Conservation (phyloP, 2,797 vertebrate genomes). For the Miichthys miiuy region DNA sequence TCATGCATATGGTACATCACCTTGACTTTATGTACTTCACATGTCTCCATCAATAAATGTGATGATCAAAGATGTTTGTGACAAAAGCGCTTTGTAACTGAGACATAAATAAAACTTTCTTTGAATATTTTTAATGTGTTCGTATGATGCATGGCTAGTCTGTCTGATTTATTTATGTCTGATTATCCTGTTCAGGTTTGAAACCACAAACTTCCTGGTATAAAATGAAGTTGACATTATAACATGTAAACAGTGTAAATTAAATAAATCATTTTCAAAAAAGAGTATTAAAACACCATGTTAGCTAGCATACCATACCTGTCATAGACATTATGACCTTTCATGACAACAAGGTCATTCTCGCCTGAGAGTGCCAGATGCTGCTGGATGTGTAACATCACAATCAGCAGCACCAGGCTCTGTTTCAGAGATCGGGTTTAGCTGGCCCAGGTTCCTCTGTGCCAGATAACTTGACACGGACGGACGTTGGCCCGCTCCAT, state of each 20-base stretch:
- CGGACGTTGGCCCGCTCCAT: constrained; percentile 33
- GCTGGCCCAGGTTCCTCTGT: constrained; percentile 72
- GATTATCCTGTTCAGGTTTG: not conserved
- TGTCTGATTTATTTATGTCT: not conserved
- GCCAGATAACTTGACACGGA: constrained; percentile 79
- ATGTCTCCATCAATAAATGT: constrained; percentile 58
- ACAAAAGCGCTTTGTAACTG: constrained; percentile 41
- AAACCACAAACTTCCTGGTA: not conserved
- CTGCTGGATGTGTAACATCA: constrained; percentile 62
- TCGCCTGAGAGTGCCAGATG: constrained; percentile 51
- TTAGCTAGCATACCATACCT: not conserved
- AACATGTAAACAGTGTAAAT: not conserved
- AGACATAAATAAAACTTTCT: constrained; percentile 49
- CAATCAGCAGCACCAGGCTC: constrained; percentile 66
- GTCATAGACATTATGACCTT: constrained; percentile 18
- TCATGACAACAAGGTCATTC: constrained; percentile 48
- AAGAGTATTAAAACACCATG: not conserved
- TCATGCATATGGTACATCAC: constrained; percentile 15
- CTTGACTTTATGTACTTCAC: constrained; percentile 21
- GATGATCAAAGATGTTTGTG: constrained; percentile 39
- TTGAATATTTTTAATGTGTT: constrained; percentile 25
- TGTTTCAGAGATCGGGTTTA: constrained; percentile 81
- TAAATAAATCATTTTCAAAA: too few species aligned
- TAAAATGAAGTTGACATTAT: not conserved
- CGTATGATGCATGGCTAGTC: not conserved